These are phyloP conservation scores for Ochlodes sylvanus DNA, from an alignment of 2,888 invertebrate genomes.

Conservation along the genomic window DNA sequence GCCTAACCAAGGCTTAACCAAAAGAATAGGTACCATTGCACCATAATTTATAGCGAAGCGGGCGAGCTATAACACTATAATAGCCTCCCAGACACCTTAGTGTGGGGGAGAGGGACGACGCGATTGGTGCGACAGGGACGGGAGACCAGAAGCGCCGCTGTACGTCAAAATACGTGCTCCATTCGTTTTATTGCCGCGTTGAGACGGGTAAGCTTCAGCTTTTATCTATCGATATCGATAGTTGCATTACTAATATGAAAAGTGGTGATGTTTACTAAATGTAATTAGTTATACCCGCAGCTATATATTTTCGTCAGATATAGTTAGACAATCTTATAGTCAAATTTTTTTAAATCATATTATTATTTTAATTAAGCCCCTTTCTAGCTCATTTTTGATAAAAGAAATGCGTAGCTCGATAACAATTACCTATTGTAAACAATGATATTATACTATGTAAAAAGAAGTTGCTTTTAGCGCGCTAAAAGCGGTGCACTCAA, in stretches of 20 bases:
- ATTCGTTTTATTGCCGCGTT: slow-evolving; percentile 82
- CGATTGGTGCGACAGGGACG: slow-evolving; percentile 60
- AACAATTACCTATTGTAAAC: no score
- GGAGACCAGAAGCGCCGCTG: slow-evolving; percentile 83
- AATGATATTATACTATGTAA: no score
- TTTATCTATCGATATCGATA: slow-evolving; percentile 68
- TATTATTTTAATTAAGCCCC: no score
- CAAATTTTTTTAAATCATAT: no score
- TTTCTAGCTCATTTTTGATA: no score
- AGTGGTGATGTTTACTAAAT: no score
- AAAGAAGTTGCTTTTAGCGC: no score
- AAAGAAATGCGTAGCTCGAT: no score
- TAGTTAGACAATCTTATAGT: no score
- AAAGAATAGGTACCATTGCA: slow-evolving; percentile 80
- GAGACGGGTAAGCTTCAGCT: slow-evolving; percentile 44
- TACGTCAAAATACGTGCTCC: slow-evolving; percentile 85
- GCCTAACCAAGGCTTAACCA: slow-evolving; percentile 60
- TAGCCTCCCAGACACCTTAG: slow-evolving; percentile 79
- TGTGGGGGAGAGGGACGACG: slow-evolving; percentile 60
- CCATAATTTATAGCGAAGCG: slow-evolving; percentile 79
- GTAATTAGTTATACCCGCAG: no score
- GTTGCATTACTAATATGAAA: not conserved
- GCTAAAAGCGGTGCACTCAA: no score
- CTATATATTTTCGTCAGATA: no score
- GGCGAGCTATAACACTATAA: slow-evolving; percentile 75